Evolutionary conservation across 2,888 invertebrate genomes (phyloP).

Genomic region (Pollenia griseotomentosa): DNA sequence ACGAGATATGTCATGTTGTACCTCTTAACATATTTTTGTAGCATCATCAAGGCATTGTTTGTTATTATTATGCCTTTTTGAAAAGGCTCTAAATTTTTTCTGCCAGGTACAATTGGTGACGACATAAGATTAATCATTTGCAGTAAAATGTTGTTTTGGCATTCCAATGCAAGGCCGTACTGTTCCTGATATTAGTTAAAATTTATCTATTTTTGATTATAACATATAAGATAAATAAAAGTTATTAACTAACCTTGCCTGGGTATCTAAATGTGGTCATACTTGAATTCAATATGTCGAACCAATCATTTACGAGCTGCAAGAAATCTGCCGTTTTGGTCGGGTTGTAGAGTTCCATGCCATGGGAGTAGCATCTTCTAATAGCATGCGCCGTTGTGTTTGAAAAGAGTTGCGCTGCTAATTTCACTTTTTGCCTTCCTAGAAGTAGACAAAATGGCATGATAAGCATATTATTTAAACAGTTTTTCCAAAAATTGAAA

Average conservation of each 20-base stretch:
- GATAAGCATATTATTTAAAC: no score
- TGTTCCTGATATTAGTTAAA: neutral
- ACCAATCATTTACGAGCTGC: slow-evolving; percentile 73
- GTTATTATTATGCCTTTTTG: slow-evolving; percentile 63
- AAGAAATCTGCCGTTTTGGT: slow-evolving; percentile 71
- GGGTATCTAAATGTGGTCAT: slow-evolving; percentile 7
- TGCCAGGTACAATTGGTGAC: slow-evolving; percentile 31
- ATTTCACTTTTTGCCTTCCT: slow-evolving; percentile 53
- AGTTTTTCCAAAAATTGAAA: no score
- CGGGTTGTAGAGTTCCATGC: slow-evolving; percentile 55
- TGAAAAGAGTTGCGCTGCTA: slow-evolving; percentile 48
- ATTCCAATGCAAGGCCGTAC: neutral
- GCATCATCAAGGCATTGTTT: slow-evolving; percentile 52
- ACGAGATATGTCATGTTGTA: slow-evolving; percentile 34
- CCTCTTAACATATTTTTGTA: neutral
- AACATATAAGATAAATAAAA: neutral
- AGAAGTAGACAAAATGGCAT: no score
- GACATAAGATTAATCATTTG: slow-evolving; percentile 47
- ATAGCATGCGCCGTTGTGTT: slow-evolving; percentile 60
- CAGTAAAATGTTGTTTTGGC: slow-evolving; percentile 5
- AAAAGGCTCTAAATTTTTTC: slow-evolving; percentile 44
- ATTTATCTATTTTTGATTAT: neutral
- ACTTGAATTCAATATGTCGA: slow-evolving; percentile 67
- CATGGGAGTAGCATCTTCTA: slow-evolving; percentile 13
- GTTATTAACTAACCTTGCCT: slow-evolving; percentile 5